phyloP scores from a whole-genome alignment of 37 sponge, comb jelly and placozoan species.

The Geodia barretti region DNA sequence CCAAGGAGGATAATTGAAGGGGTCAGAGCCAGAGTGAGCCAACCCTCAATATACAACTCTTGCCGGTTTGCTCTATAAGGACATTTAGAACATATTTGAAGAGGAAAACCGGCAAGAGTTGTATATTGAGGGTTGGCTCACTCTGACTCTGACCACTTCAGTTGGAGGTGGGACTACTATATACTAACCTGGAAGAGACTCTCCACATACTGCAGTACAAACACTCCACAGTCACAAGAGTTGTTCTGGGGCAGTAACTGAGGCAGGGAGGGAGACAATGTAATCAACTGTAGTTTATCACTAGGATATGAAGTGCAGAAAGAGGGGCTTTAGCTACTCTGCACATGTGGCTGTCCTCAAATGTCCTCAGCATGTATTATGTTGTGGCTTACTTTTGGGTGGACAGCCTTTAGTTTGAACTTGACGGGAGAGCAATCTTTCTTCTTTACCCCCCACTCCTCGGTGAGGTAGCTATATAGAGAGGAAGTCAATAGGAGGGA shows the following conservation, averaged over 20 bases:
- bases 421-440: neutral
- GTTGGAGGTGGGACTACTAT: too few relatives aligned
- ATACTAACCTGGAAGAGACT: constrained; percentile 71
- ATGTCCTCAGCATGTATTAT: too few relatives aligned
- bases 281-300: neutral
- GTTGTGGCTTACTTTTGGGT: neutral
- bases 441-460: constrained; percentile 60
- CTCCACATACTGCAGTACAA: constrained; percentile 84
- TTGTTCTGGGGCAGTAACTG: constrained; percentile 77
- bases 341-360: too few relatives aligned
- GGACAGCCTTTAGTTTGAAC: neutral
- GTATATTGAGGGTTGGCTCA: too few relatives aligned
- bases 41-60: too few relatives aligned
- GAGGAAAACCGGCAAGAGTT: too few relatives aligned
- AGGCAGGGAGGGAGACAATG: neutral
- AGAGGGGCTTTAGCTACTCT: too few relatives aligned
- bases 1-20: too few relatives aligned
- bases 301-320: neutral
- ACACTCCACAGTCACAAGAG: constrained; percentile 91
- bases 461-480: constrained; percentile 48
- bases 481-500: neutral
- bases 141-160: too few relatives aligned
- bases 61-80: too few relatives aligned
- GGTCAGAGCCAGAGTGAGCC: too few relatives aligned
- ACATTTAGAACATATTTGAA: too few relatives aligned